Evolutionary conservation across 2,113 vertebrate species (phyloP), one percentile per base, ranked within the genome.

Genomic region (Osmerus mordax): DNA sequence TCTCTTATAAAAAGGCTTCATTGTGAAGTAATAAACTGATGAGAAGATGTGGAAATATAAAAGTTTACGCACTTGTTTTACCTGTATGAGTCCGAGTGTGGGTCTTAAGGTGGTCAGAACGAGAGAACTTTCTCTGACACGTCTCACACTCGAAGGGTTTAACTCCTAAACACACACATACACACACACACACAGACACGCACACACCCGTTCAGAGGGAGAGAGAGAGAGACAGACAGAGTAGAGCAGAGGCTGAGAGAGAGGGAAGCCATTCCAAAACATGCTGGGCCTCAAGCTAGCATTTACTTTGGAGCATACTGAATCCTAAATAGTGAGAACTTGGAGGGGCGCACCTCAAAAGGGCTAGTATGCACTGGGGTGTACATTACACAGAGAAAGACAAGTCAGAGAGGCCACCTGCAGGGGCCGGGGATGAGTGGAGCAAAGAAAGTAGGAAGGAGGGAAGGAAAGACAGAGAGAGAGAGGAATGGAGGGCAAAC

Each of bases 41-140:
- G 79, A 74, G 75, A 79, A 90, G 84, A 87, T 87, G 86, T 89
- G 85, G 91, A 95, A 98, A 94, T 91, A 96, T 87, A 87, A 87
- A 98, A 97, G 93, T 95, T 96, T 99, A 99, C 97, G 97, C 97
- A 99, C 97, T 99, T 99, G 97, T 98, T 99, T 99, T 99, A 99
- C 97, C 97, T 99, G 97, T 99, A 99, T 99, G 97, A 98, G 97
- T 99, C 97, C 97, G 95, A 94, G 95, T 99, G 94, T 99, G 97
- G 87, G 96, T 98, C 95, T 99, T 99, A 94, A 99, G 95, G 67
- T 99, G 97, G 90, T 99, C 97, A 86, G 97, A 99, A 83, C 97
- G 94, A 90, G 97, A 98, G 91, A 99, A 99, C 90, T 99, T 97
- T 95, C 97, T 96, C 92, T 99, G 95, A 93, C 97, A 99, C 91